phyloP scores from a whole-genome alignment of 1,140 invertebrate species.

The Wiebesia pumilae region DNA sequence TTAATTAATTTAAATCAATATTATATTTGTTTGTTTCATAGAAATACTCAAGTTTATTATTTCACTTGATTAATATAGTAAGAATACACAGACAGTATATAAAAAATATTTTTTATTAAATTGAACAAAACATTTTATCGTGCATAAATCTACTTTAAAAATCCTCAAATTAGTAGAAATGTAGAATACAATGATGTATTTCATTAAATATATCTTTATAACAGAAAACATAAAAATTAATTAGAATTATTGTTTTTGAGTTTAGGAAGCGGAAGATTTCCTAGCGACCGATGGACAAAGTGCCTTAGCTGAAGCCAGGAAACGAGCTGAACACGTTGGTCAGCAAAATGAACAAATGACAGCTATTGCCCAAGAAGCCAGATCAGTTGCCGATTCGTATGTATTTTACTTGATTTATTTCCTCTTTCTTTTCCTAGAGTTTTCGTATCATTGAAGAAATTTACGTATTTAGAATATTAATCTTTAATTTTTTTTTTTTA shows the following conservation, averaged over 20 bases:
- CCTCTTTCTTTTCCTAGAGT: too few relatives aligned
- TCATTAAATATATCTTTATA: background rate
- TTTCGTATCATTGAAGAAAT: too few relatives aligned
- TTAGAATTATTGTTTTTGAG: background rate
- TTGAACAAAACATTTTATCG: too few relatives aligned
- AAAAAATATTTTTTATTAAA: too few relatives aligned
- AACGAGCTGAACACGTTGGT: slow-evolving; percentile 89
- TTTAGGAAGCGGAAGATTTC: slow-evolving; percentile 82
- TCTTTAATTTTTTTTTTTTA: too few relatives aligned
- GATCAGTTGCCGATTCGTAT: slow-evolving; percentile 84
- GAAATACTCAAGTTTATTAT: too few relatives aligned
- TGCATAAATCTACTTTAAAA: background rate
- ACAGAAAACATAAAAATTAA: background rate
- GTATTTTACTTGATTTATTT: slow-evolving; percentile 63
- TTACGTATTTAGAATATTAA: too few relatives aligned
- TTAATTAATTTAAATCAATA: background rate
- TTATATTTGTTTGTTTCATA: too few relatives aligned
- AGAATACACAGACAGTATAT: too few relatives aligned
- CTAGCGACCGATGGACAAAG: slow-evolving; percentile 86
- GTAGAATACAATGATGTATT: background rate
- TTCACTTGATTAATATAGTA: too few relatives aligned
- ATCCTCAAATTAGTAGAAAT: background rate
- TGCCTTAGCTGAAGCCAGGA: slow-evolving; percentile 86
- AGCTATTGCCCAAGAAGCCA: slow-evolving; percentile 89
- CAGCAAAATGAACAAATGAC: slow-evolving; percentile 94